A percentile compares a stretch with the other conserved stretches of the same genome.
phyloP scores from a whole-genome alignment of 2,888 invertebrate genomes.

The Biston betularia region DNA sequence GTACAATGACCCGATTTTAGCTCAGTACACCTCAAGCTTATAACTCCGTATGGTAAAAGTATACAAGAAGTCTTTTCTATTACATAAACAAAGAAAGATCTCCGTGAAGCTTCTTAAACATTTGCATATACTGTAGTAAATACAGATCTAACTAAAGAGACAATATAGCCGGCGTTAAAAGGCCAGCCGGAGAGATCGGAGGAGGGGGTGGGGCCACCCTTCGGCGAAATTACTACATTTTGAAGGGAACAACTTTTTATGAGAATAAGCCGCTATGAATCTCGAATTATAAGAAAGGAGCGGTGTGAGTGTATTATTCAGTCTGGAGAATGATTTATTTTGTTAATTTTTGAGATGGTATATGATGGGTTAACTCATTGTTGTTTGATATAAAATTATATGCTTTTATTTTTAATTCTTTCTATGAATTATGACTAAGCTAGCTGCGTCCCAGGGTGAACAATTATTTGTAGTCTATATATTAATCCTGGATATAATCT shows the following conservation, averaged over 20 bases:
- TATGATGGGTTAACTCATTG: neutral
- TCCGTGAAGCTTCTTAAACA: constrained; percentile 48
- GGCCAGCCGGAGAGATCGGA: constrained; percentile 77
- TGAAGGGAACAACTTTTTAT: constrained; percentile 86
- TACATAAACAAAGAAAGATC: neutral
- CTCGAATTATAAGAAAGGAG: constrained; percentile 82
- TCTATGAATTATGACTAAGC: neutral
- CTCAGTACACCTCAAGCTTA: no score
- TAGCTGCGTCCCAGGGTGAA: no score
- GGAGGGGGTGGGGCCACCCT: constrained; percentile 66
- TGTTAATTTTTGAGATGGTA: constrained; percentile 44
- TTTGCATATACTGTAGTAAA: constrained; percentile 74
- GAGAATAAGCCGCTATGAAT: constrained; percentile 85
- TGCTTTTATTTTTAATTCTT: neutral
- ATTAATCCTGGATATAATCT: no score
- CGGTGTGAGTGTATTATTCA: constrained; percentile 58
- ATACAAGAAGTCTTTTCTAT: neutral
- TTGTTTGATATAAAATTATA: neutral
- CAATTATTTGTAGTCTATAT: no score
- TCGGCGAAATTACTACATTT: constrained; percentile 84
- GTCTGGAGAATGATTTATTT: constrained; percentile 35
- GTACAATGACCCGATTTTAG: no score
- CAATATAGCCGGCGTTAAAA: constrained; percentile 85
- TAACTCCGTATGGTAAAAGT: no score
- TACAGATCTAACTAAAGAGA: constrained; percentile 84